Evolutionary conservation across 2,888 invertebrate species (phyloP).

Genomic region (Drosophila putrida): DNA sequence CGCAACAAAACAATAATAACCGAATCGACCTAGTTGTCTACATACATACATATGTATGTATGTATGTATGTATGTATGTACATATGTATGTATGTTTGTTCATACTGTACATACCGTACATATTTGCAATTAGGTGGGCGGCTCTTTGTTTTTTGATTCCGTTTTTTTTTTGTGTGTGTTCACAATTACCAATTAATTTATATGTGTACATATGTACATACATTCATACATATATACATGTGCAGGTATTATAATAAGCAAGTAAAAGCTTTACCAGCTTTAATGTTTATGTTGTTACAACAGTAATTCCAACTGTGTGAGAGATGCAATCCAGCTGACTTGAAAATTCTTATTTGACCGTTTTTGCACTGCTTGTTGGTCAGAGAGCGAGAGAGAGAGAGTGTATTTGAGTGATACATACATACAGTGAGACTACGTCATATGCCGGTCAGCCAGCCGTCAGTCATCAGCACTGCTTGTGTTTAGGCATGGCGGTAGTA

Average conservation of each 20-base stretch:
- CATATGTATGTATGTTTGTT: not conserved
- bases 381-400: not conserved
- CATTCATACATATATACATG: not conserved
- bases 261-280: constrained; percentile 4
- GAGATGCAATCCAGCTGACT: constrained; percentile 27
- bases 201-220: not conserved
- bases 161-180: constrained; percentile 3
- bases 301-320: not conserved
- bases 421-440: constrained; percentile 9
- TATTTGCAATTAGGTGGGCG: constrained; percentile 29
- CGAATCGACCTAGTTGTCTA: constrained; percentile 24
- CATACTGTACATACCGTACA: not conserved
- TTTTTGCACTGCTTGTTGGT: not conserved
- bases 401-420: not conserved
- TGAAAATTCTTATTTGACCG: constrained; percentile 10
- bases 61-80: not conserved
- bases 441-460: constrained; percentile 23
- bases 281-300: constrained; percentile 19
- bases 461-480: constrained; percentile 1
- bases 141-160: not conserved
- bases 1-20: constrained; percentile 21
- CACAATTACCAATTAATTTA: constrained; percentile 6
- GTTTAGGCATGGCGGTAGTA: not conserved
- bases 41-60: not conserved
- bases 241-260: constrained; percentile 1